Evolutionary conservation across 2,888 invertebrate genomes (phyloP), one percentile per base, ranked within the genome.

Genomic region (Idaea dimidiata): DNA sequence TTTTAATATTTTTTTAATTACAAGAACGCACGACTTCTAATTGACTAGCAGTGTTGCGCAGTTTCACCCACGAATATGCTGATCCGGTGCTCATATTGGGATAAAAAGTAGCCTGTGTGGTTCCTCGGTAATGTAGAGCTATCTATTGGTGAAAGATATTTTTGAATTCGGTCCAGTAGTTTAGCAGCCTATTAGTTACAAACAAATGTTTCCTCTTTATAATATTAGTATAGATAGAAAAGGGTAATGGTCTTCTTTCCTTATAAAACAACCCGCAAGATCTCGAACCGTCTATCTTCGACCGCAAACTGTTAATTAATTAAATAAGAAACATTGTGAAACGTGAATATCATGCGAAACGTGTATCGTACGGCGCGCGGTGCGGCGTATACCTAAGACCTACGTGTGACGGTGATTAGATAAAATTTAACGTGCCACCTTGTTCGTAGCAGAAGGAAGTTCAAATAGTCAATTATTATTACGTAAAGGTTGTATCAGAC

Each of bases 271-370:
- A 43, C 14, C 43, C 43, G 10, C 14, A 10, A 43, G 43, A 43
- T 43, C 43, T 43, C 14, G 14, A 43, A 43, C 43, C 43, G 8
- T 43, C 43, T 14, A 3, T n/a, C n/a, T n/a, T 10, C 43, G 10
- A 43, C 43, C 43, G 43, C 43, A 43, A 43, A 10, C 43, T n/a
- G 3, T 43, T 14, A 3, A 43, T 43, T 43, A 43, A 43, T 43
- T 43, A 43, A 43, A 43, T 43, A 43, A 43, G 43, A 43, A 10
- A 43, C 43, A 7, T 43, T 43, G 14, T 43, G 43, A 10, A 10
- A 43, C 43, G 43, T 43, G 43, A 43, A 43, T 43, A 43, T 43
- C 43, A 43, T 43, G 43, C 43, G 43, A 43, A 43, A 43, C 43
- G 43, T 43, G 43, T 43, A 24, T 5, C 24, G 5, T 24, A 1